Percentiles rank a stretch among this genome's conserved stretches.
phyloP scores from a whole-genome alignment of 2,113 vertebrate genomes.

The Pseudopipra pipra region DNA sequence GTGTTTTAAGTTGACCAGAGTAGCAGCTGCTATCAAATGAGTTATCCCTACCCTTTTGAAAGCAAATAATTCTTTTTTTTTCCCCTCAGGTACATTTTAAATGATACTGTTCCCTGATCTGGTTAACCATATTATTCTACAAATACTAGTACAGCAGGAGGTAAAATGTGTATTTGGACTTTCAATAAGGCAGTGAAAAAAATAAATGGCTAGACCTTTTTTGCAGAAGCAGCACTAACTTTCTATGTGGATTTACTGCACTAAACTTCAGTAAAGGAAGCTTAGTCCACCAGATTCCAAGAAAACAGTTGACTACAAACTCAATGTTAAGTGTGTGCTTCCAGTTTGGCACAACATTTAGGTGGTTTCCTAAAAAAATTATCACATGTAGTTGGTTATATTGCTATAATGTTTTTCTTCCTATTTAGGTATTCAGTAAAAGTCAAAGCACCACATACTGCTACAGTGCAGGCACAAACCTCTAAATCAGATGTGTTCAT shows the following conservation, averaged over 20 bases:
- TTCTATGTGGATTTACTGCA: not conserved
- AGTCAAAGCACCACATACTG: slow-evolving; percentile 61
- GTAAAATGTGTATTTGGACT: not conserved
- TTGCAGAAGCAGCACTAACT: not conserved
- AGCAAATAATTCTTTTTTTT: not conserved
- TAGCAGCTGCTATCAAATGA: not conserved
- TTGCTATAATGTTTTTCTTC: not conserved
- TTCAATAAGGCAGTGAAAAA: not conserved
- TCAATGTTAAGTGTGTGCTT: not conserved
- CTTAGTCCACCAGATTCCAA: not conserved
- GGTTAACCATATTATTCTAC: not conserved
- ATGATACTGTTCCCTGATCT: not conserved
- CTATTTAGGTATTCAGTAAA: slow-evolving; percentile 78
- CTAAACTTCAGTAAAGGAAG: not conserved
- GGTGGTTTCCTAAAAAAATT: not conserved
- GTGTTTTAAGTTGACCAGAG: not conserved
- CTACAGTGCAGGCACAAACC: slow-evolving; percentile 84
- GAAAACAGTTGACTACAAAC: not conserved
- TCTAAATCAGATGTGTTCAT: slow-evolving; percentile 80
- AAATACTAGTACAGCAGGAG: not conserved
- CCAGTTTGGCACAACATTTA: not conserved
- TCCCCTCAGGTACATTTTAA: not conserved
- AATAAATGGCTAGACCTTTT: not conserved
- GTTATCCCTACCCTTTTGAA: not conserved
- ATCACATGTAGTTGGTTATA: not conserved